Evolutionary conservation across 2,888 invertebrate genomes (phyloP).

Genomic region (Sclerodermus sp.): DNA sequence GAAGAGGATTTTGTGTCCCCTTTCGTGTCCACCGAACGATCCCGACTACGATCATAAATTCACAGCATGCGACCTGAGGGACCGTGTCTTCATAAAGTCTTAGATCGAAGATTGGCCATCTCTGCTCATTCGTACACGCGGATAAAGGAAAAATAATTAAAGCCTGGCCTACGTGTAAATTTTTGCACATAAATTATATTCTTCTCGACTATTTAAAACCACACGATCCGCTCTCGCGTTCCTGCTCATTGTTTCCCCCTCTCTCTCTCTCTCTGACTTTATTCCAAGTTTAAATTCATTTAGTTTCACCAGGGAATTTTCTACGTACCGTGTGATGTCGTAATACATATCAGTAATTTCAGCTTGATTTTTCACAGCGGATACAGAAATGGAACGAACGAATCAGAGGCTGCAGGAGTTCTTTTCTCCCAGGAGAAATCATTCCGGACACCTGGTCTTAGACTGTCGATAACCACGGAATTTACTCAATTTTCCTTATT

Average conservation of each 20-base stretch:
- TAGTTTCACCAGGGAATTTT: too few species aligned
- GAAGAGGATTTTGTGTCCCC: conserved; percentile 10
- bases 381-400: conserved; percentile 15
- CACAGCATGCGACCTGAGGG: conserved; percentile 37
- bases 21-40: conserved; percentile 22
- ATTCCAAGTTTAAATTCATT: too few species aligned
- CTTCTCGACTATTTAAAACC: not conserved
- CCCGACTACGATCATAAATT: conserved; percentile 35
- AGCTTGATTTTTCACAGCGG: too few species aligned
- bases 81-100: conserved; percentile 37
- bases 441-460: conserved; percentile 35
- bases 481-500: conserved; percentile 30
- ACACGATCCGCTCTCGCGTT: not conserved
- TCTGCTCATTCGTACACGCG: too few species aligned
- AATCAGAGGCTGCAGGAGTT: conserved; percentile 12
- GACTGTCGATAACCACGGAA: conserved; percentile 32
- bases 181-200: too few species aligned
- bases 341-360: too few species aligned
- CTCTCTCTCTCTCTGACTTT: not conserved
- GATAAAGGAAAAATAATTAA: too few species aligned
- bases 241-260: conserved; percentile 8
- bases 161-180: too few species aligned
- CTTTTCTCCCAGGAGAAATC: conserved; percentile 33
- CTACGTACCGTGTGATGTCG: too few species aligned
- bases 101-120: conserved; percentile 33